Evolutionary conservation across 2,113 vertebrate species (phyloP).

Genomic region (Sylvietta virens): DNA sequence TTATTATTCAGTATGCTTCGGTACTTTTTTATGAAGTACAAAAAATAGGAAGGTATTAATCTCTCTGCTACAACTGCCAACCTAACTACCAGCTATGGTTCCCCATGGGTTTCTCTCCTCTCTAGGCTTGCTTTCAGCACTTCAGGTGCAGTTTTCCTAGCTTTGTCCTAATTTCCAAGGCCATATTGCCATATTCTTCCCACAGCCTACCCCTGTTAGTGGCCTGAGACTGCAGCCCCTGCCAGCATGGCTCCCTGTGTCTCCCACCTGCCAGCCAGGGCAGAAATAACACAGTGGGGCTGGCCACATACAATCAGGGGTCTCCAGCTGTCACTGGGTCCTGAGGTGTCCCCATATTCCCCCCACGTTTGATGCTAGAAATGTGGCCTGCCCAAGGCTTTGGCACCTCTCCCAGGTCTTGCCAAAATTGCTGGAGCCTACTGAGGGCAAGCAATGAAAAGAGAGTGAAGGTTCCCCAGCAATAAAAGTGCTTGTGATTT

Average conservation of each 20-base stretch:
- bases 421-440: background rate
- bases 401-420: background rate
- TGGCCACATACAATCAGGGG: fast-evolving
- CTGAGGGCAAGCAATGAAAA: background rate
- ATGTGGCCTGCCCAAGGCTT: background rate
- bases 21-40: background rate
- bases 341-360: background rate
- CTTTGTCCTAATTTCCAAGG: background rate
- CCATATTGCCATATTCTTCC: background rate
- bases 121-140: background rate
- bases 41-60: background rate
- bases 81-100: background rate
- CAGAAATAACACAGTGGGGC: background rate
- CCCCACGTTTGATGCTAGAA: fast-evolving
- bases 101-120: background rate
- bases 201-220: background rate
- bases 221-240: background rate
- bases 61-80: background rate
- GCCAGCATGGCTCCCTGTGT: fast-evolving
- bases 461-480: background rate
- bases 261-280: background rate
- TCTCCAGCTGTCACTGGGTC: fast-evolving
- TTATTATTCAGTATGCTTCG: background rate
- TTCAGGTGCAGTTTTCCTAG: background rate
- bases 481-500: background rate